phyloP scores from a whole-genome alignment of 53 echinoderm and acorn worm genomes.

The Patiria pectinifera region DNA sequence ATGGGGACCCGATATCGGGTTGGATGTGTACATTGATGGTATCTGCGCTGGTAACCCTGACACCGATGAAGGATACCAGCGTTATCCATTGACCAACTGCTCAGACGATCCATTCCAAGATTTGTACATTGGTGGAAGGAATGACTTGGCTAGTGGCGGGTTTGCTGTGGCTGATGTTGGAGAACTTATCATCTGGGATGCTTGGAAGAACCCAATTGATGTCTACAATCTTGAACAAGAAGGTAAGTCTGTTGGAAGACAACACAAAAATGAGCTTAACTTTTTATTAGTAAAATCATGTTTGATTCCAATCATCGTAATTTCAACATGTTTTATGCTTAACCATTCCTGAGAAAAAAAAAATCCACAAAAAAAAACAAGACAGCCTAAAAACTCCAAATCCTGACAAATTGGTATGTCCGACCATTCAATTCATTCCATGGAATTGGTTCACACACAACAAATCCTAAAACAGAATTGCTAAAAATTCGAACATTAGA shows the following conservation, averaged over 20 bases:
- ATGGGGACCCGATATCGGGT: conserved; percentile 60
- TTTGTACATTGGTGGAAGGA: conserved; percentile 47
- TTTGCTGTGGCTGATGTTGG: conserved; percentile 32
- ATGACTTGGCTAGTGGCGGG: conserved; percentile 14
- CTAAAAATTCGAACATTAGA: not conserved
- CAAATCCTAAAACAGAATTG: not conserved
- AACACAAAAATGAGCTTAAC: not conserved
- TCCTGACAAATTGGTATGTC: no score
- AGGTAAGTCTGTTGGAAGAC: conserved; percentile 33
- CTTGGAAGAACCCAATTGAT: conserved; percentile 19
- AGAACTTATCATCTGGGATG: conserved; percentile 49
- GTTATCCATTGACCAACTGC: conserved; percentile 3
- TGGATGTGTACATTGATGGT: conserved; percentile 75
- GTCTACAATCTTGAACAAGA: conserved; percentile 3
- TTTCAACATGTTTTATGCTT: no score
- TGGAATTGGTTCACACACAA: no score
- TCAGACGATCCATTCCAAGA: conserved; percentile 47
- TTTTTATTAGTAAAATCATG: no score
- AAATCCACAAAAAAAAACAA: no score
- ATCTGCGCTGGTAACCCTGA: conserved; percentile 59
- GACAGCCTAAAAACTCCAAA: no score
- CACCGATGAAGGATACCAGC: not conserved
- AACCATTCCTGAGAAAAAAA: no score
- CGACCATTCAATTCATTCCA: no score
- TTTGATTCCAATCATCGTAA: no score